Base-by-base conservation (phyloP, 2,888 invertebrate species). In the Plagodis dolabraria region DNA sequence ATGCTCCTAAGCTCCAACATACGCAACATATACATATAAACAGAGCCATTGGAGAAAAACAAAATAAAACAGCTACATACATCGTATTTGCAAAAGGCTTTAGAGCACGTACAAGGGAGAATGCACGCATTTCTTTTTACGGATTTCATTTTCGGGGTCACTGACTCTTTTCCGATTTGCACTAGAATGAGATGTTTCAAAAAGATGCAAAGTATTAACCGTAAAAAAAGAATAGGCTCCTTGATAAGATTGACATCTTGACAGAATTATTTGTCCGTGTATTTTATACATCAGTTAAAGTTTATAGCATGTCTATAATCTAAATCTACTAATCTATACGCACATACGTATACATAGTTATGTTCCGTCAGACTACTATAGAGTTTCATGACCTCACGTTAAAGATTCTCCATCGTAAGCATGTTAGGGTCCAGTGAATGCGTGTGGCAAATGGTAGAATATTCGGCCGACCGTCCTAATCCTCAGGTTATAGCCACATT, bases 401-500 rank as follows among this genome's bases (percentile, higher is more conserved):
- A 71, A 72, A 77, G 79, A 77, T 77, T 77, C 71, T 70, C 73
- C 68, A 66, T 74, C 68, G 74, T 75, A 75, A 79, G 78, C 75
- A 76, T 73, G 78, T 75, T 72, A 74, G 72, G 75, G 72, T 80
- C 72, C 71, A 79, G 73, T 75, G 77, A 79, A 74, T 75, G 74
- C 66, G 73, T 74, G 57, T 67, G 75, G 74, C 80, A 77, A 83
- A 86, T 80, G 77, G 79, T 67, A 68, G 76, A 74, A 72, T 76
- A 77, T 79, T 75, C 73, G 65, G 63, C 61, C 60, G 62, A 59
- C 62, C 72, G 74, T 69, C 82, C 79, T 85, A 85, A 86, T 85
- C 82, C 81, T 71, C 75, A 77, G 83, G 83, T 87, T 88, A 91
- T 87, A 76, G 84, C 79, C 81, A 81, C 83, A 89, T 89, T 89